These are phyloP conservation scores for Cryptocephalus moraei DNA, from an alignment of 2,888 invertebrate species.

Conservation along the genomic window DNA sequence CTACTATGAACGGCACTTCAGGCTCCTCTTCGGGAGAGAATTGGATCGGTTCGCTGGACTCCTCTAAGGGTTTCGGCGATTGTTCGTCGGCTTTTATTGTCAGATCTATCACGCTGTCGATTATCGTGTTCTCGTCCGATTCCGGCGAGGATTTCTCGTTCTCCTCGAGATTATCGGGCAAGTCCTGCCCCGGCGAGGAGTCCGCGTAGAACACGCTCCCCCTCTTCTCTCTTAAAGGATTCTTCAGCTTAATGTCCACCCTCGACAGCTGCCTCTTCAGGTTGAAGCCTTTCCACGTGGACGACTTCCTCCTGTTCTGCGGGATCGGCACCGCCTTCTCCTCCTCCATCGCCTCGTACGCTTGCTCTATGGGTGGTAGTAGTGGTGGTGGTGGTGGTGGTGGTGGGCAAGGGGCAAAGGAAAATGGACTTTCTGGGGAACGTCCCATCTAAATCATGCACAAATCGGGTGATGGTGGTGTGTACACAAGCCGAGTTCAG, in stretches of 20 bases:
- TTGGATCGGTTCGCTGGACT: constrained; percentile 34
- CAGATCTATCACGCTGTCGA: constrained; percentile 21
- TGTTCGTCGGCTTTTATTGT: constrained; percentile 16
- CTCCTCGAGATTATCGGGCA: constrained; percentile 26
- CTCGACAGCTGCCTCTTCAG: constrained; percentile 72
- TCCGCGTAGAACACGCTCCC: constrained; percentile 35
- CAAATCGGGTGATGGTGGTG: constrained; percentile 27
- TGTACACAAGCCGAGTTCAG: constrained; percentile 28
- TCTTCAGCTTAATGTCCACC: constrained; percentile 66
- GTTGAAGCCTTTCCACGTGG: constrained; percentile 63
- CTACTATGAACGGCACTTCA: constrained; percentile 23
- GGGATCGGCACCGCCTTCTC: constrained; percentile 28
- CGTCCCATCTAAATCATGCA: constrained; percentile 36
- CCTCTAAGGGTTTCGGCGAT: constrained; percentile 30
- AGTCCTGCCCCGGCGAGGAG: constrained; percentile 22
- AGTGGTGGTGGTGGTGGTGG: constrained; percentile 24
- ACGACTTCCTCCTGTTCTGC: constrained; percentile 44
- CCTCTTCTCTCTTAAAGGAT: constrained; percentile 40
- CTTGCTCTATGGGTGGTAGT: constrained; percentile 37
- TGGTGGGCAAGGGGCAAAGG: constrained; percentile 38
- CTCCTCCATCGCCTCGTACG: constrained; percentile 38
- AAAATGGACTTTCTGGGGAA: constrained; percentile 35
- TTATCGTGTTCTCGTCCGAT: constrained; percentile 32
- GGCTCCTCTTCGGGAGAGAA: constrained; percentile 24
- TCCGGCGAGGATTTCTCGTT: constrained; percentile 30